Conservation (phyloP, 2,888 invertebrate species). For the Chymomyza fuscimana region DNA sequence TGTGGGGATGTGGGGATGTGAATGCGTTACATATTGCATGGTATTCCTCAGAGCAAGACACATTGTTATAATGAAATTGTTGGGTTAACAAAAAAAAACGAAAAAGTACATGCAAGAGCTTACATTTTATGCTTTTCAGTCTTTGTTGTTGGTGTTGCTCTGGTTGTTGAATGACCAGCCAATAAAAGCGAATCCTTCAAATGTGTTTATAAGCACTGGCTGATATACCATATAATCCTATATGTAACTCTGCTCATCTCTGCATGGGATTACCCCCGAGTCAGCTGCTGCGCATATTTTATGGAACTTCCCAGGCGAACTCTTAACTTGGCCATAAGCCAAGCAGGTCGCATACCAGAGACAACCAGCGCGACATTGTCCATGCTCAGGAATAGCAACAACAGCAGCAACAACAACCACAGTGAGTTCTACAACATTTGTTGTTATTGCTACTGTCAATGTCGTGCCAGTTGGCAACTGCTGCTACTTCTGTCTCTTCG, state of each 20-base stretch:
- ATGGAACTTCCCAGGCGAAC: neutral
- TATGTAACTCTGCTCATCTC: neutral
- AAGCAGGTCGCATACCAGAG: neutral
- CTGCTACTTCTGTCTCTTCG: constrained; percentile 41
- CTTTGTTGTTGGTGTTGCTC: neutral
- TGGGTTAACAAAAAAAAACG: neutral
- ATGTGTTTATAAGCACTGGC: neutral
- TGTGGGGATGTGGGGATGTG: neutral
- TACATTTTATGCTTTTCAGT: neutral
- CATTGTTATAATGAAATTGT: neutral
- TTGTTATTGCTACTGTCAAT: neutral
- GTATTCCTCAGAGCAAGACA: neutral
- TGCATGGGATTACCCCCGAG: neutral
- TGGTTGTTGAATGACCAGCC: neutral
- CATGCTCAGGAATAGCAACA: neutral
- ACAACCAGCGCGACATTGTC: neutral
- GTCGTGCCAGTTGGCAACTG: neutral
- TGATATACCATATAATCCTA: neutral
- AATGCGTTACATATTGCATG: neutral
- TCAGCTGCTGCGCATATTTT: neutral
- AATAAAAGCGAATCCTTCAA: neutral
- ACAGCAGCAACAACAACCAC: too few species aligned
- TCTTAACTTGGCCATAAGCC: neutral
- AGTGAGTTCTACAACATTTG: neutral
- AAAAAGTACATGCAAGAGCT: neutral